phyloP scores from a whole-genome alignment of 2,888 invertebrate species.

The Lasioglossum calceatum region DNA sequence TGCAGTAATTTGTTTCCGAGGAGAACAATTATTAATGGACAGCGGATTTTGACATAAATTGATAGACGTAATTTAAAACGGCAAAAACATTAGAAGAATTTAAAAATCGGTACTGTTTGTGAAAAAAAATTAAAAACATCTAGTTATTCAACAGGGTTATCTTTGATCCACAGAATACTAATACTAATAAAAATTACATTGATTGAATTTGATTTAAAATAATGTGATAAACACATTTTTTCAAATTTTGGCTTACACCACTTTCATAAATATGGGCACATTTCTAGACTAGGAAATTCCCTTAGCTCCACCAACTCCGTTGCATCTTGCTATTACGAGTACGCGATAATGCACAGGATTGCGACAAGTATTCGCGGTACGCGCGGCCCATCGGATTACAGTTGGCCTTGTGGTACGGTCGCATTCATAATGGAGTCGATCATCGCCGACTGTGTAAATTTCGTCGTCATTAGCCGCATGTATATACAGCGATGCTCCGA shows the following conservation, averaged over 20 bases:
- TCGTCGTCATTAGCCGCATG: slow-evolving; percentile 70
- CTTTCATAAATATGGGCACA: too few relatives aligned
- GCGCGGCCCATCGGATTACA: slow-evolving; percentile 31
- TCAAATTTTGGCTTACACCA: too few relatives aligned
- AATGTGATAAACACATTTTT: too few relatives aligned
- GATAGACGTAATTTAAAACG: too few relatives aligned
- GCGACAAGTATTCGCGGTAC: slow-evolving; percentile 46
- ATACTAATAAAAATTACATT: too few relatives aligned
- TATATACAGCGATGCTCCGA: slow-evolving; percentile 62
- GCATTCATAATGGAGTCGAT: slow-evolving; percentile 70
- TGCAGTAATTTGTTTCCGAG: background rate
- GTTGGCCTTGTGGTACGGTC: slow-evolving; percentile 51
- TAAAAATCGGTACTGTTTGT: too few relatives aligned
- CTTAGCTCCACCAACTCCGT: background rate
- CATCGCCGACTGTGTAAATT: slow-evolving; percentile 67
- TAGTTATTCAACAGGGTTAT: too few relatives aligned
- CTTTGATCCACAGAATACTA: too few relatives aligned
- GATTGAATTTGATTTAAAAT: too few relatives aligned
- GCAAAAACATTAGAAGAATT: too few relatives aligned
- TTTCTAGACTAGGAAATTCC: background rate
- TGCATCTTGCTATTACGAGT: slow-evolving; percentile 22
- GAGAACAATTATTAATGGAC: background rate
- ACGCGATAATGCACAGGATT: slow-evolving; percentile 15
- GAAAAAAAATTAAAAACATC: too few relatives aligned
- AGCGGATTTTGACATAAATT: too few relatives aligned